Evolutionary conservation across 2,113 vertebrate species (phyloP).

Genomic region (Lampris incognitus): DNA sequence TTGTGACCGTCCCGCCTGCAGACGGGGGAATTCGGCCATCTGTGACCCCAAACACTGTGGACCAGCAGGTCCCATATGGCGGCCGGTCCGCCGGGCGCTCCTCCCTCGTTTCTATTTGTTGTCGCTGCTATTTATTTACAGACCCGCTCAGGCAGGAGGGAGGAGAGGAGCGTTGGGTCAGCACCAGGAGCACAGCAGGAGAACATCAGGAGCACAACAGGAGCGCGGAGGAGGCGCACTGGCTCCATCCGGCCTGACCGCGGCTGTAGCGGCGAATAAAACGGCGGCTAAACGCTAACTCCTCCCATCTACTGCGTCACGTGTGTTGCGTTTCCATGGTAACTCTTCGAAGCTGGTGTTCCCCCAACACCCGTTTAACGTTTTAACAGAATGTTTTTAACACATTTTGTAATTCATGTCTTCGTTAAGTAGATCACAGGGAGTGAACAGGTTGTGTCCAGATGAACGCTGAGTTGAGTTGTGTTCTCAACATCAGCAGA

Average conservation of each 20-base stretch:
- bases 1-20: conserved; percentile 12
- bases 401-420: no score
- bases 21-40: conserved; percentile 61
- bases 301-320: no score
- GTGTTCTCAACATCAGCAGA: no score
- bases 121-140: conserved; percentile 81
- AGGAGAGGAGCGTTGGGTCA: conserved; percentile 13
- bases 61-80: conserved; percentile 74
- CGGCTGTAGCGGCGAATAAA: neutral
- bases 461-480: no score
- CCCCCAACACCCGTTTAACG: no score
- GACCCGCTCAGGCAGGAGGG: conserved; percentile 49
- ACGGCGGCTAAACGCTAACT: no score
- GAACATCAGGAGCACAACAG: conserved; percentile 26
- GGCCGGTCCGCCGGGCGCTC: conserved; percentile 47
- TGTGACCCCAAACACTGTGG: conserved; percentile 57
- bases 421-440: no score
- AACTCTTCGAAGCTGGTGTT: no score
- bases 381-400: no score
- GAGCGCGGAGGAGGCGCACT: conserved; percentile 13
- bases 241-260: conserved; percentile 20
- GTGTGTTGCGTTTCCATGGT: no score
- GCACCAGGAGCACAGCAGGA: conserved; percentile 44
- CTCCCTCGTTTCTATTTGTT: conserved; percentile 72
- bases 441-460: no score